phyloP scores from a whole-genome alignment of 2,113 vertebrate genomes.

The Cranoglanis bouderius region DNA sequence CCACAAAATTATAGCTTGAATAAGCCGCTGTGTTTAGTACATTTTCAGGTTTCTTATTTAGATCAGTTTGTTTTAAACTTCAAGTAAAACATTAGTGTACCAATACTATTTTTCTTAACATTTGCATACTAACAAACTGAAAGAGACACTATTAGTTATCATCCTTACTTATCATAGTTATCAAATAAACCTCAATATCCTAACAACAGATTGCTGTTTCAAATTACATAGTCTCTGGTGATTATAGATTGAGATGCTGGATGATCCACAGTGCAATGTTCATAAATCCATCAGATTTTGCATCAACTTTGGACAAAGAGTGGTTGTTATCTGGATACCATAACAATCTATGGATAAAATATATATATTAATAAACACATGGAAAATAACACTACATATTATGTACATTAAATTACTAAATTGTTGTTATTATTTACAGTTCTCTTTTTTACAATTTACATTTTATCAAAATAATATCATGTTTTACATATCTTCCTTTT shows the following conservation, averaged over 20 bases:
- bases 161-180: background rate
- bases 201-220: background rate
- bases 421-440: background rate
- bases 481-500: background rate
- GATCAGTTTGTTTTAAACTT: background rate
- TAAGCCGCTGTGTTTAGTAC: background rate
- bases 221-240: background rate
- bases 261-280: slow-evolving; percentile 87
- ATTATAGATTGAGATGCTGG: slow-evolving; percentile 76
- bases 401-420: background rate
- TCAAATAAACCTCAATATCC: background rate
- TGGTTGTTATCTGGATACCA: slow-evolving; percentile 91
- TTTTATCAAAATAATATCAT: background rate
- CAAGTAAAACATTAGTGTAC: background rate
- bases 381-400: background rate
- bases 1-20: background rate
- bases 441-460: background rate
- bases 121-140: background rate
- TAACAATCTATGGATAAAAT: slow-evolving; percentile 76
- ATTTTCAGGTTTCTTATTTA: background rate
- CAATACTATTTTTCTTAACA: background rate
- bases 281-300: slow-evolving; percentile 91
- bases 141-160: background rate
- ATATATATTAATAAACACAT: background rate
- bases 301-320: slow-evolving; percentile 84